Conservation (phyloP, 1,140 invertebrate genomes). For the Achroia grisella region DNA sequence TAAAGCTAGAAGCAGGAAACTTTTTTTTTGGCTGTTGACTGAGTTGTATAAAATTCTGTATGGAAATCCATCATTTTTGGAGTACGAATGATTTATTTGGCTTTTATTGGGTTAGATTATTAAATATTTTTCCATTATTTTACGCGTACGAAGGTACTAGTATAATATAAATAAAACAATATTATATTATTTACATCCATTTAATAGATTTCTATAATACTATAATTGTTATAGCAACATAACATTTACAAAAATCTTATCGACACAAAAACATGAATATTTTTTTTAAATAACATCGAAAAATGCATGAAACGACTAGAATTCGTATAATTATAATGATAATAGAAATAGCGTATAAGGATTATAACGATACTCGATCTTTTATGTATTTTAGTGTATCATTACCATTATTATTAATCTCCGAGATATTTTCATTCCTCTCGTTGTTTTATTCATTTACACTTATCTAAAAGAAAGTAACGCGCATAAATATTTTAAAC, state of each 20-base stretch:
- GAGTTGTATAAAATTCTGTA: no score
- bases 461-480: background rate
- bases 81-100: no score
- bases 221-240: background rate
- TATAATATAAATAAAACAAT: constrained; percentile 1
- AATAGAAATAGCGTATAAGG: background rate
- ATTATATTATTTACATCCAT: background rate
- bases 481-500: background rate
- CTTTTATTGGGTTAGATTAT: no score
- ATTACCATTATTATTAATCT: background rate
- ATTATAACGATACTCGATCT: background rate
- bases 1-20: no score
- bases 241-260: background rate
- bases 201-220: constrained; percentile 1
- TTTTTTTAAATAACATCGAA: background rate
- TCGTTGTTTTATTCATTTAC: no score
- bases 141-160: no score
- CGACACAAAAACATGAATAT: no score
- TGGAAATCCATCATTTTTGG: no score
- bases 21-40: no score
- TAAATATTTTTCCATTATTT: no score
- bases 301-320: background rate
- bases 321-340: background rate
- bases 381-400: background rate
- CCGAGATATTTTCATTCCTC: no score